phyloP scores from a whole-genome alignment of 2,888 invertebrate species.

The Drosophila mulleri region DNA sequence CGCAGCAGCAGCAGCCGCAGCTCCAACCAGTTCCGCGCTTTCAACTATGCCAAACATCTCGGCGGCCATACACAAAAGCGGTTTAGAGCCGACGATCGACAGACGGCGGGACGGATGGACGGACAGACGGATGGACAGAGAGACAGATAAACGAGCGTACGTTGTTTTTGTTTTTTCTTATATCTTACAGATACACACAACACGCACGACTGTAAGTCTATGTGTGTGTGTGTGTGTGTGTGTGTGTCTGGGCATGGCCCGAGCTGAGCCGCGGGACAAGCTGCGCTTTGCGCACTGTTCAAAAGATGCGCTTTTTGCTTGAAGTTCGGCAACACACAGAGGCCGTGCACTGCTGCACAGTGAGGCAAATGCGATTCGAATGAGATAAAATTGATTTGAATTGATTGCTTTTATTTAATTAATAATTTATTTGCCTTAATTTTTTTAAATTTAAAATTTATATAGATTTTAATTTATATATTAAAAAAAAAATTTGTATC shows the following conservation, averaged over 20 bases:
- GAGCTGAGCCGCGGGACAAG: conserved; percentile 56
- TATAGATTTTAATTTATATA: no score
- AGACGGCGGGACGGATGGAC: conserved; percentile 27
- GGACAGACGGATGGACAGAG: conserved; percentile 30
- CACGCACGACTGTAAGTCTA: not conserved
- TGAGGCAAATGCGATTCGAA: conserved; percentile 26
- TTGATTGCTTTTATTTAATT: no score
- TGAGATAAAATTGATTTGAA: not conserved
- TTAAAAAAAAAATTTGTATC: no score
- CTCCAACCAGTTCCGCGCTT: conserved; percentile 72
- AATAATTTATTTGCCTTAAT: no score
- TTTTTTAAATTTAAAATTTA: no score
- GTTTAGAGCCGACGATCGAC: conserved; percentile 67
- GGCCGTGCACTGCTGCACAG: conserved; percentile 60
- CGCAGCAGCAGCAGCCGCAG: conserved; percentile 22
- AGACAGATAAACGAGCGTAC: conserved; percentile 40
- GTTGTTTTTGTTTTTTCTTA: conserved; percentile 29
- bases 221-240: conserved; percentile 1
- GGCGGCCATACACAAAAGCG: conserved; percentile 76
- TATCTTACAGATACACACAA: conserved; percentile 61
- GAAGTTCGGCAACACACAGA: conserved; percentile 59
- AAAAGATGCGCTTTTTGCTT: conserved; percentile 77
- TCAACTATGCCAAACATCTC: conserved; percentile 78
- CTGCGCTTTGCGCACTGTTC: conserved; percentile 74
- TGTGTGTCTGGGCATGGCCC: conserved; percentile 11